These are phyloP conservation scores for Prinia subflava DNA, from an alignment of 2,113 vertebrate genomes.

Conservation along the genomic window DNA sequence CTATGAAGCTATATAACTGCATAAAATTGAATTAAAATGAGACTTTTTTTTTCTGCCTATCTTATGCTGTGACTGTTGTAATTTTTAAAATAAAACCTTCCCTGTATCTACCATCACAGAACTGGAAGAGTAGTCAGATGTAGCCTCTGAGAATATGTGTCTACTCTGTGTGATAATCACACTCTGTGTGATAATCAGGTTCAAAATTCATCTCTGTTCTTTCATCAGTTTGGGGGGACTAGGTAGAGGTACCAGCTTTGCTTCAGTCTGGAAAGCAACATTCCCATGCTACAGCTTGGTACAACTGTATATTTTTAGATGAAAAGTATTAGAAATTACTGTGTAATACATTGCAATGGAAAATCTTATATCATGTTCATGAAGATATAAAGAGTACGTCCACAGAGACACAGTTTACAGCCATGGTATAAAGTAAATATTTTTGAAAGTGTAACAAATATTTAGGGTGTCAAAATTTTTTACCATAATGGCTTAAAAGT, in stretches of 20 bases:
- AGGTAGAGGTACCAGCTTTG: background rate
- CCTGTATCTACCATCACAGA: background rate
- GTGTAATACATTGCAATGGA: background rate
- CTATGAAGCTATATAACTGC: background rate
- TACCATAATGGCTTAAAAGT: background rate
- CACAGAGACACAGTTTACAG: background rate
- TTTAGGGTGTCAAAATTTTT: background rate
- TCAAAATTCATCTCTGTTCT: background rate
- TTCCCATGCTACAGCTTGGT: background rate
- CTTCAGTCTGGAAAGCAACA: background rate
- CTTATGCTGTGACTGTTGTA: background rate
- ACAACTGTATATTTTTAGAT: background rate
- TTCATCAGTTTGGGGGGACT: background rate
- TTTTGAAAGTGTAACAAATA: background rate
- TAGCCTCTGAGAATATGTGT: background rate
- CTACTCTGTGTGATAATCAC: background rate
- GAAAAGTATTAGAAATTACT: background rate
- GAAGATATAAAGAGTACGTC: background rate
- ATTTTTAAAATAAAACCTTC: background rate
- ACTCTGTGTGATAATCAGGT: background rate
- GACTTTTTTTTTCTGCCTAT: background rate
- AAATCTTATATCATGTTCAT: background rate
- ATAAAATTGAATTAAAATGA: background rate
- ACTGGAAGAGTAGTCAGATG: background rate
- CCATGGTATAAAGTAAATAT: background rate